phyloP scores from a whole-genome alignment of 2,797 vertebrate species.

The Chanos chanos region DNA sequence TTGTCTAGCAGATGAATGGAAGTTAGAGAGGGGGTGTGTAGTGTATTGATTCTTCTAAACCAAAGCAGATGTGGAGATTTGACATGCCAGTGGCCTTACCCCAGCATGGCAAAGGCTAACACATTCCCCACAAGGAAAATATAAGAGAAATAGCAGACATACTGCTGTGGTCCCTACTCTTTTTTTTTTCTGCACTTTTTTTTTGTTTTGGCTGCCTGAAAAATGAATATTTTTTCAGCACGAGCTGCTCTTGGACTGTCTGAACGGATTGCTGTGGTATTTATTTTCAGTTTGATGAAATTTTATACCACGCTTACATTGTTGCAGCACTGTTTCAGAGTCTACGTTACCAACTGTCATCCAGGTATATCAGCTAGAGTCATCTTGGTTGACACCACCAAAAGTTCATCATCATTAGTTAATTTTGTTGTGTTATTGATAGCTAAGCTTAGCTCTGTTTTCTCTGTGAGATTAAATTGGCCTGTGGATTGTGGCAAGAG shows the following conservation, averaged over 20 bases:
- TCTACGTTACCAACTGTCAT: no score
- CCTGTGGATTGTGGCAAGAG: neutral
- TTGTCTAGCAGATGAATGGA: neutral
- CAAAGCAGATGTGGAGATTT: conserved; percentile 54
- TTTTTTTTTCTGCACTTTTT: neutral
- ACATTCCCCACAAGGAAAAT: conserved; percentile 19
- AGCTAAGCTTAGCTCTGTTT: neutral
- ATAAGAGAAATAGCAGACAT: neutral
- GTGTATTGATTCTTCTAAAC: conserved; percentile 51
- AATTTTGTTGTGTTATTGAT: neutral
- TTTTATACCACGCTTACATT: neutral
- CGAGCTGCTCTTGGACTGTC: conserved; percentile 15
- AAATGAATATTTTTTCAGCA: conserved; percentile 14
- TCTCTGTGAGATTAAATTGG: conserved; percentile 1
- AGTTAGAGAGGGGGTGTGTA: conserved; percentile 25
- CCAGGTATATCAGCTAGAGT: no score
- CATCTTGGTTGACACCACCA: no score
- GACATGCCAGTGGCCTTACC: no score
- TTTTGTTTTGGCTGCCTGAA: conserved; percentile 8
- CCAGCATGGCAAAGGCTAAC: conserved; percentile 34
- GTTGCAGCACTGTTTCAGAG: no score
- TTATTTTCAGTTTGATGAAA: conserved; percentile 9
- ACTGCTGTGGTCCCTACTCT: neutral
- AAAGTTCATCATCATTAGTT: no score
- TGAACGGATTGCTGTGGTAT: conserved; percentile 34